Conservation (phyloP, 2,797 vertebrate species). For the Labroides dimidiatus region DNA sequence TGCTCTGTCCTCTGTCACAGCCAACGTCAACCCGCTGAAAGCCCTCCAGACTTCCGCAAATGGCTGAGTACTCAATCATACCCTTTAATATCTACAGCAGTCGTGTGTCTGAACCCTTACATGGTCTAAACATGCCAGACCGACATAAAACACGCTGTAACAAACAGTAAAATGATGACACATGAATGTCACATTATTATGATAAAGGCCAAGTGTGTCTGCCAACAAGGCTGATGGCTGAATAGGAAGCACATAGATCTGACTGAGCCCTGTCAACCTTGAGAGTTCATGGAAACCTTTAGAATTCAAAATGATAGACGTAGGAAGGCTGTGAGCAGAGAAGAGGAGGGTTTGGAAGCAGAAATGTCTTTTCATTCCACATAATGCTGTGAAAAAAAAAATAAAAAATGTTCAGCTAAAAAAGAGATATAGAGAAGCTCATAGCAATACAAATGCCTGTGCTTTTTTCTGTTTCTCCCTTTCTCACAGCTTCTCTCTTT, state of each 20-base stretch:
- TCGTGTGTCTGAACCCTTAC: constrained; percentile 13
- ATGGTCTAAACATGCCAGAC: constrained; percentile 12
- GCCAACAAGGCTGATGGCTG: constrained; percentile 46
- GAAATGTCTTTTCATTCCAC: constrained; percentile 50
- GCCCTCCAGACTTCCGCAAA: no score
- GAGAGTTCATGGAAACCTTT: constrained; percentile 72
- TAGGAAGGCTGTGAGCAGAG: constrained; percentile 30
- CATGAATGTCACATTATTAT: constrained; percentile 20
- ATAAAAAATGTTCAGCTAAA: constrained; percentile 64
- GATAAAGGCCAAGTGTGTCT: constrained; percentile 18
- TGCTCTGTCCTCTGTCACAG: no score
- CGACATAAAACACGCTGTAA: constrained; percentile 2
- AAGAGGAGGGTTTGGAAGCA: constrained; percentile 46
- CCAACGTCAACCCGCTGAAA: no score
- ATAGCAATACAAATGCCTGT: constrained; percentile 66
- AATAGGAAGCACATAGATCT: constrained; percentile 54
- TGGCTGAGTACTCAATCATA: no score
- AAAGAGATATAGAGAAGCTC: constrained; percentile 53
- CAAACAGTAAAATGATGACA: background rate
- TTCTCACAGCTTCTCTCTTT: constrained; percentile 75
- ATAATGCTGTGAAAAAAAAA: constrained; percentile 59
- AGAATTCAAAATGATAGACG: constrained; percentile 57
- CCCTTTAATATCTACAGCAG: no score
- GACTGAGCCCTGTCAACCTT: constrained; percentile 67
- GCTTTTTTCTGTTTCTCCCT: constrained; percentile 47